Evolutionary conservation across 2,888 invertebrate genomes (phyloP).

Genomic region (Sesia apiformis): DNA sequence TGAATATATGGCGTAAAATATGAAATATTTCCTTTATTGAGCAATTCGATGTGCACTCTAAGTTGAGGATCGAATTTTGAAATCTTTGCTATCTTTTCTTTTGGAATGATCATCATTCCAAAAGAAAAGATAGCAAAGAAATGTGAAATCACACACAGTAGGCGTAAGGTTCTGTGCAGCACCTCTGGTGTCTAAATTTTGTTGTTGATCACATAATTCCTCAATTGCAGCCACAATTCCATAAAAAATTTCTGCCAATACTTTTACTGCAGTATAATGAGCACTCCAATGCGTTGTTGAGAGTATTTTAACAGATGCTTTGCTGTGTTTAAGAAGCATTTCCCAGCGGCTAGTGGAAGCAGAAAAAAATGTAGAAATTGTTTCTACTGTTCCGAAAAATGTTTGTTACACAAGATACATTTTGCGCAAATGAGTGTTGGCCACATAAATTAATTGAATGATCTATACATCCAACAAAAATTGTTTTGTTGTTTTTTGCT

Average conservation of each 20-base stretch:
- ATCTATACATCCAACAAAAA: not conserved
- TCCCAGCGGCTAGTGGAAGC: not conserved
- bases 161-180: conserved; percentile 7
- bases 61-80: conserved; percentile 7
- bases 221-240: conserved; percentile 6
- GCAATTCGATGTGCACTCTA: conserved; percentile 5
- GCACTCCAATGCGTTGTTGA: not conserved
- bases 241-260: conserved; percentile 4
- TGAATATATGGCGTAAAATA: conserved; percentile 7
- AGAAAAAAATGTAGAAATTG: not conserved
- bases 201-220: conserved; percentile 8
- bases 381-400: not conserved
- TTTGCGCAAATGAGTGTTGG: not conserved
- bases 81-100: too few species aligned
- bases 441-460: not conserved
- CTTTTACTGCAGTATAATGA: not conserved
- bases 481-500: not conserved
- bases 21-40: conserved; percentile 4
- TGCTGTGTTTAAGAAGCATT: not conserved
- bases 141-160: conserved; percentile 4
- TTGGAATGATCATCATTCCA: too few species aligned
- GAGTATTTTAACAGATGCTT: not conserved
- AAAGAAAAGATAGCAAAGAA: conserved; percentile 9
- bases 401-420: not conserved
- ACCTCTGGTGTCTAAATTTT: conserved; percentile 7